phyloP scores from a whole-genome alignment of 1,140 invertebrate genomes.

The Planococcus citri region DNA sequence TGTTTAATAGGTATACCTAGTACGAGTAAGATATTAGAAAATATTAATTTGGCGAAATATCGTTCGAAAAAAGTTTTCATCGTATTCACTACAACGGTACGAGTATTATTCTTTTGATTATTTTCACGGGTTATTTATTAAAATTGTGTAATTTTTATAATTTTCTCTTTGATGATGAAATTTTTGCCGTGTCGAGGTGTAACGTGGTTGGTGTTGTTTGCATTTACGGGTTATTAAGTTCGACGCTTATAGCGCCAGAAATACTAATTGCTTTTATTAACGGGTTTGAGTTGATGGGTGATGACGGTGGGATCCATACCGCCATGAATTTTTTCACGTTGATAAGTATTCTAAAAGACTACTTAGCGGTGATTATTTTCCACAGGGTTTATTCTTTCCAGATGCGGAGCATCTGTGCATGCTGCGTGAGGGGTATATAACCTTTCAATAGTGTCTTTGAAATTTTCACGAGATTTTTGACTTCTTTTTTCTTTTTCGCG shows the following conservation, averaged over 20 bases:
- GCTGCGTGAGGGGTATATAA: no score
- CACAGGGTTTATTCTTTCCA: no score
- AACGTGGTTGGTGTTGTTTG: not conserved
- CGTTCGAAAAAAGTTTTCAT: not conserved
- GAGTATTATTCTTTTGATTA: slow-evolving; percentile 1
- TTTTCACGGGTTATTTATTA: slow-evolving; percentile 3
- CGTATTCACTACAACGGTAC: not conserved
- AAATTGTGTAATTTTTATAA: not conserved
- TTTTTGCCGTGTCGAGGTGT: not conserved
- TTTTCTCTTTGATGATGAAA: slow-evolving; percentile 1
- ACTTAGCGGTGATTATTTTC: no score
- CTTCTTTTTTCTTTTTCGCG: no score
- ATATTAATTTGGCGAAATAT: not conserved
- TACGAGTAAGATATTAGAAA: not conserved
- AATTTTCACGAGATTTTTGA: no score
- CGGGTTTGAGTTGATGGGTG: not conserved
- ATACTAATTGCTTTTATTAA: slow-evolving; percentile 8
- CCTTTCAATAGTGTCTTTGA: no score
- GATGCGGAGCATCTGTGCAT: no score
- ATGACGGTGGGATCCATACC: not conserved
- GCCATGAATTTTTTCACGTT: not conserved
- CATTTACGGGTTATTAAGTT: not conserved
- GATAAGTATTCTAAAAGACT: no score
- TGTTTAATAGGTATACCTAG: no score
- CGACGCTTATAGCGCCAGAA: not conserved